Evolutionary conservation across 2,113 vertebrate species (phyloP).

Genomic region (Limanda limanda): DNA sequence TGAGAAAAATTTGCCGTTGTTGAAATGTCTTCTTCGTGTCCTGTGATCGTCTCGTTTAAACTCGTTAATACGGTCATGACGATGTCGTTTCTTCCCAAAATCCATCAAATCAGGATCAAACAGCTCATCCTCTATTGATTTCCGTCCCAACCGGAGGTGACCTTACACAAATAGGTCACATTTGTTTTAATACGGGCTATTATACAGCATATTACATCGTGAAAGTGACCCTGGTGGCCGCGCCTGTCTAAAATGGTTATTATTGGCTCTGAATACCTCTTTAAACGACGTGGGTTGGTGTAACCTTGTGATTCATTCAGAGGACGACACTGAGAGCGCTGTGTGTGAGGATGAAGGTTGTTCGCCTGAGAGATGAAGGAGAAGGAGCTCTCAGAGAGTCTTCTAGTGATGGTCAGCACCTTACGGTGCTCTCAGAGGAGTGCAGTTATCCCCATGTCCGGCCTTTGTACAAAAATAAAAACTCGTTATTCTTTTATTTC

Average conservation of each 20-base stretch:
- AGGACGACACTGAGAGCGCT: neutral
- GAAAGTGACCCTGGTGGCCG: neutral
- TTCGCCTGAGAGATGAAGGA: constrained; percentile 4
- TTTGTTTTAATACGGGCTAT: constrained; percentile 11
- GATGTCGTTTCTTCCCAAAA: no score
- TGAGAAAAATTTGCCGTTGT: no score
- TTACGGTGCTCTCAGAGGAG: neutral
- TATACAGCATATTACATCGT: neutral
- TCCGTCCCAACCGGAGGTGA: neutral
- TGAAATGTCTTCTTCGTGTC: no score
- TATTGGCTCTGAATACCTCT: constrained; percentile 21
- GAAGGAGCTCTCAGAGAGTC: neutral
- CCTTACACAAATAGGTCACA: neutral
- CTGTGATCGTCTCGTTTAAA: no score
- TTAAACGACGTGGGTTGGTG: constrained; percentile 4
- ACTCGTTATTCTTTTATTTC: neutral
- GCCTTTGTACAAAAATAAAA: neutral
- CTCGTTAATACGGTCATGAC: no score
- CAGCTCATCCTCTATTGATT: neutral
- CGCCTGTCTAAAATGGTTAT: constrained; percentile 6
- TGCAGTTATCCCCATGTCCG: neutral
- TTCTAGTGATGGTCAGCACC: neutral
- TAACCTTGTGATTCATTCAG: constrained; percentile 31
- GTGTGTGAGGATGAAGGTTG: constrained; percentile 10
- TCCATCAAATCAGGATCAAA: neutral